Percentiles rank a stretch among this genome's conserved stretches.
phyloP scores from a whole-genome alignment of 2,113 vertebrate species.

The Podiceps cristatus region DNA sequence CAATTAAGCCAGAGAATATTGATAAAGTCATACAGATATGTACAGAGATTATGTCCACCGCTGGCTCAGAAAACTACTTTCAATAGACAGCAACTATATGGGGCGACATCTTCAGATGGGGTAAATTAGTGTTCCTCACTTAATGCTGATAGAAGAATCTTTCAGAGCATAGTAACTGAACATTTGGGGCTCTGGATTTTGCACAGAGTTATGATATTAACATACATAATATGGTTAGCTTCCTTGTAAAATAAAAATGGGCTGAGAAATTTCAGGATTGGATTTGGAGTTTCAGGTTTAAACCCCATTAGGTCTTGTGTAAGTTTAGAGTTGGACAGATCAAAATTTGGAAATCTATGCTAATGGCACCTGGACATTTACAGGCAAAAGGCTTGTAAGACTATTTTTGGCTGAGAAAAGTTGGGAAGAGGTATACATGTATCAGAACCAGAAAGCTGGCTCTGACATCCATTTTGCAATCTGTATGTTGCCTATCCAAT shows the following conservation, averaged over 20 bases:
- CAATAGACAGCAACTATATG: not conserved
- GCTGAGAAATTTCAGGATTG: not conserved
- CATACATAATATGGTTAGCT: not conserved
- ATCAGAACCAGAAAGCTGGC: not conserved
- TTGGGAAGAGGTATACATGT: not conserved
- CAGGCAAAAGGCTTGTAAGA: not conserved
- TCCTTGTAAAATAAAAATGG: not conserved
- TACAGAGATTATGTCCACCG: not conserved
- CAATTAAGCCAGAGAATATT: not conserved
- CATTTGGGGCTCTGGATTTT: not conserved
- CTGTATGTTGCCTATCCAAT: not conserved
- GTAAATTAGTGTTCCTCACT: not conserved
- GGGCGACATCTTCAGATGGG: not conserved
- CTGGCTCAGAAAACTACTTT: not conserved
- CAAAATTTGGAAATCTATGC: not conserved
- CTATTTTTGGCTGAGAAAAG: not conserved
- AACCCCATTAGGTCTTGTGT: not conserved
- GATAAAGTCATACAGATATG: not conserved
- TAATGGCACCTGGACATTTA: not conserved
- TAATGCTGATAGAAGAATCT: not conserved
- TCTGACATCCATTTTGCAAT: not conserved
- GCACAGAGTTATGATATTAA: not conserved
- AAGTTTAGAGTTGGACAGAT: not conserved
- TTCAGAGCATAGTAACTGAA: not conserved
- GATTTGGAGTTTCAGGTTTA: not conserved